phyloP scores from a whole-genome alignment of 2,888 invertebrate species.

The Lycophotia porphyrea region DNA sequence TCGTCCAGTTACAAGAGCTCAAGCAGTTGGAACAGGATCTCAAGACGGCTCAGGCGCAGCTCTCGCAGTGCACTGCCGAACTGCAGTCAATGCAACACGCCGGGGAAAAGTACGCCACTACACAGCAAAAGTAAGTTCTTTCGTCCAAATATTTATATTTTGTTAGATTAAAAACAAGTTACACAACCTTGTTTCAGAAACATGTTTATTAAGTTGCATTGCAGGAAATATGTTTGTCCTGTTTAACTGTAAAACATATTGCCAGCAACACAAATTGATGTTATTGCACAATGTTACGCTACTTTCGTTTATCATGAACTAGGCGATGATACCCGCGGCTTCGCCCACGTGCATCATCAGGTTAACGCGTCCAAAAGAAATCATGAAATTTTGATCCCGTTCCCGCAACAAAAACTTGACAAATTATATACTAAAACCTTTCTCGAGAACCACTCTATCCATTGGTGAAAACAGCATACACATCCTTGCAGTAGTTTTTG shows the following conservation, averaged over 20 bases:
- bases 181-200: neutral
- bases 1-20: constrained; percentile 91
- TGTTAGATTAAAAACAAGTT: neutral
- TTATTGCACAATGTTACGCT: neutral
- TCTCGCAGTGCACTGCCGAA: constrained; percentile 67
- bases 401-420: no score
- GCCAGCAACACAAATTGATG: neutral
- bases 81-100: constrained; percentile 73
- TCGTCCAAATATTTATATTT: neutral
- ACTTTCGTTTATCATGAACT: neutral
- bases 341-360: no score
- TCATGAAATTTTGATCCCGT: no score
- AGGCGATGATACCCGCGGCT: no score
- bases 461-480: no score
- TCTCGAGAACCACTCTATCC: no score
- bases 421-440: no score
- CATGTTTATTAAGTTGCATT: neutral
- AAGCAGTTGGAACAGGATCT: constrained; percentile 85
- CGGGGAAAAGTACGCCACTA: constrained; percentile 74
- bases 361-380: no score
- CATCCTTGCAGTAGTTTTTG: no score
- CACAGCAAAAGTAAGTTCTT: constrained; percentile 76
- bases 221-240: neutral
- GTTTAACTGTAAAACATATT: neutral
- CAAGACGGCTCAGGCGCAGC: constrained; percentile 72